These are phyloP conservation scores for Botia almorhae DNA, from an alignment of 2,797 vertebrate species.

Conservation along the genomic window DNA sequence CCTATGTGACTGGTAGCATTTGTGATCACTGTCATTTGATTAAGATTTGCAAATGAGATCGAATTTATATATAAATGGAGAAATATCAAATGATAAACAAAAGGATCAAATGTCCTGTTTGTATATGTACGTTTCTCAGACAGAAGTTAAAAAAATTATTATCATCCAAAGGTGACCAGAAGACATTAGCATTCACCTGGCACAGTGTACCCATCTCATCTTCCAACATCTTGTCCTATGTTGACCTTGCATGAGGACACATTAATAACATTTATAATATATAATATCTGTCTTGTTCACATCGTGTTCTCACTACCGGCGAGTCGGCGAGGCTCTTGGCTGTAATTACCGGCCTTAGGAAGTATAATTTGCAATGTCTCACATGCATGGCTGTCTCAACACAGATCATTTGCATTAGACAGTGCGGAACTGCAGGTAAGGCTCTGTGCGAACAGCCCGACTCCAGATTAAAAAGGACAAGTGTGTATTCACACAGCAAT, in stretches of 20 bases:
- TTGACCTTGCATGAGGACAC: constrained; percentile 76
- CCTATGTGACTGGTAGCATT: not conserved
- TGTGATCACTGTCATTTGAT: constrained; percentile 7
- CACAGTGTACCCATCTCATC: constrained; percentile 76
- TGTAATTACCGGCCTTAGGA: constrained; percentile 78
- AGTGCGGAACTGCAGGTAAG: constrained; percentile 54
- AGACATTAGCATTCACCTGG: constrained; percentile 71
- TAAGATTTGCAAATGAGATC: constrained; percentile 12
- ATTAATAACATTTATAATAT: constrained; percentile 84
- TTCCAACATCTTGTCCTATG: constrained; percentile 52
- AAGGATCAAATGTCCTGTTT: not conserved
- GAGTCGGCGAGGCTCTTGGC: constrained; percentile 63
- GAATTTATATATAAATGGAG: not conserved
- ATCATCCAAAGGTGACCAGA: constrained; percentile 18
- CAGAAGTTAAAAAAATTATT: not conserved
- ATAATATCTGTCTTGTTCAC: constrained; percentile 76
- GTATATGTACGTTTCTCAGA: not conserved
- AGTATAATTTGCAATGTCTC: constrained; percentile 76
- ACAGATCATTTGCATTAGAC: constrained; percentile 77
- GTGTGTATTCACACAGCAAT: constrained; percentile 77
- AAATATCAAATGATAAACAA: not conserved
- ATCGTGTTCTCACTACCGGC: constrained; percentile 67
- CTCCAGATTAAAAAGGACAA: constrained; percentile 77
- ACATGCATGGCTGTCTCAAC: constrained; percentile 71
- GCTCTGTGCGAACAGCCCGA: constrained; percentile 68